A percentile compares a stretch with the other conserved stretches of the same genome.
Conservation (phyloP, 2,797 vertebrate genomes). For the Hoplostethus atlanticus region DNA sequence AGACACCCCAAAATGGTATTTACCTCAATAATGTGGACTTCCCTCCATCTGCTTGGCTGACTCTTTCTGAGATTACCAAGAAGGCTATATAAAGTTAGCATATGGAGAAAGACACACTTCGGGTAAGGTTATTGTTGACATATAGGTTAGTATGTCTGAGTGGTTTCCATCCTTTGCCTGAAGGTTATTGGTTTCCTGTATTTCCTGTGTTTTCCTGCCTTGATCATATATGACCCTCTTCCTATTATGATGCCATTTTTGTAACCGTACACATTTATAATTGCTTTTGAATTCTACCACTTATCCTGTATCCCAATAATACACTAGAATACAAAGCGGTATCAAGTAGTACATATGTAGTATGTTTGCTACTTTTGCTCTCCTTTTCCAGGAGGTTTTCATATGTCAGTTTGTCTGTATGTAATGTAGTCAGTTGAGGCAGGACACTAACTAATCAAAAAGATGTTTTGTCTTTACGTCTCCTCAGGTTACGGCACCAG, state of each 20-base stretch:
- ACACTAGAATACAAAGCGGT: constrained; percentile 22
- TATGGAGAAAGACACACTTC: no score
- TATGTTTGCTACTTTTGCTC: constrained; percentile 28
- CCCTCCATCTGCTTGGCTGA: constrained; percentile 22
- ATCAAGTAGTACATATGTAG: constrained; percentile 29
- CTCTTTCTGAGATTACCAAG: constrained; percentile 4
- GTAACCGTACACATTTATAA: not conserved
- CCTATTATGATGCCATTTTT: not conserved
- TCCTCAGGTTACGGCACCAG: constrained; percentile 95
- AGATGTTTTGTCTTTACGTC: constrained; percentile 64
- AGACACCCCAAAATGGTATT: not conserved
- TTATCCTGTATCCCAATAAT: not conserved
- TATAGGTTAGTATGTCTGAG: not conserved
- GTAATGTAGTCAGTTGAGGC: not conserved
- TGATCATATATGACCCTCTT: not conserved
- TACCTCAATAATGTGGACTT: constrained; percentile 6
- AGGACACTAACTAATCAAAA: constrained; percentile 56
- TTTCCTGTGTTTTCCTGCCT: no score
- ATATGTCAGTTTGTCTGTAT: constrained; percentile 33
- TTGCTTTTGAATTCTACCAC: not conserved
- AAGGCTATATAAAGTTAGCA: no score
- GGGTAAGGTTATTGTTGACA: not conserved
- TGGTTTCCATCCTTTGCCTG: not conserved
- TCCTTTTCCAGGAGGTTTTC: constrained; percentile 53
- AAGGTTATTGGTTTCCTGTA: not conserved